Evolutionary conservation across 2,113 vertebrate genomes (phyloP).

Genomic region (Monopterus albus): DNA sequence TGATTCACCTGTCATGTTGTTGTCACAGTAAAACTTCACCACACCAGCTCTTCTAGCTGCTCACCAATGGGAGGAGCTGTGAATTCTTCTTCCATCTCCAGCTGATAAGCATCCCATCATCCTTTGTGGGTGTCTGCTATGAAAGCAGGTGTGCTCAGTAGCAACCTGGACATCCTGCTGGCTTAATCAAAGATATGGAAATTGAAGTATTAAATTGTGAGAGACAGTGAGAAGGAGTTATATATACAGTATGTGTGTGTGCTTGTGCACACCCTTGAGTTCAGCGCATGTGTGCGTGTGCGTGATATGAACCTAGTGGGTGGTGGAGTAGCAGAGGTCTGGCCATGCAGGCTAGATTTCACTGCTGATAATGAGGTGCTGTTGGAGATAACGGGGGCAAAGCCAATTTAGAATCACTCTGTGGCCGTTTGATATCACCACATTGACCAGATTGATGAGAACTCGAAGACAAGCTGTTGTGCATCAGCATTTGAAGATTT

Average conservation of each 20-base stretch:
- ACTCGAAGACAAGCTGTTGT: slow-evolving; percentile 47
- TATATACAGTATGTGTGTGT: neutral
- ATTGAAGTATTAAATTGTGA: slow-evolving; percentile 35
- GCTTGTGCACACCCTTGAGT: slow-evolving; percentile 17
- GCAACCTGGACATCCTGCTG: slow-evolving; percentile 54
- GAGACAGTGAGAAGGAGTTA: slow-evolving; percentile 11
- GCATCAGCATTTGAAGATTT: slow-evolving; percentile 37
- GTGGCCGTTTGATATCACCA: slow-evolving; percentile 42
- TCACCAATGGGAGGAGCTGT: slow-evolving; percentile 7
- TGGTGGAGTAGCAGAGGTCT: slow-evolving; percentile 42
- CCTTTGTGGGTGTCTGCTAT: slow-evolving; percentile 46
- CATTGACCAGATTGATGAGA: slow-evolving; percentile 48
- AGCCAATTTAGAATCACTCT: slow-evolving; percentile 68
- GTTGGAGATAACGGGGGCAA: slow-evolving; percentile 63
- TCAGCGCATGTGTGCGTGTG: slow-evolving; percentile 5
- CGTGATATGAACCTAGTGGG: slow-evolving; percentile 26
- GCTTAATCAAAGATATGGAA: slow-evolving; percentile 69
- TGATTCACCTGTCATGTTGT: slow-evolving; percentile 3
- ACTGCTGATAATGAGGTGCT: slow-evolving; percentile 62
- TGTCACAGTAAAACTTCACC: slow-evolving; percentile 3
- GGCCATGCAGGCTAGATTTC: slow-evolving; percentile 62
- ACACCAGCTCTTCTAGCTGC: neutral
- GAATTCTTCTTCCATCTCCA: slow-evolving; percentile 31
- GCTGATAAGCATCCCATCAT: slow-evolving; percentile 52
- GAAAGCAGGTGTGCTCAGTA: slow-evolving; percentile 62